Evolutionary conservation across 2,888 invertebrate genomes (phyloP), one percentile per base, ranked within the genome.

Genomic region (Exephanes ischioxanthus): DNA sequence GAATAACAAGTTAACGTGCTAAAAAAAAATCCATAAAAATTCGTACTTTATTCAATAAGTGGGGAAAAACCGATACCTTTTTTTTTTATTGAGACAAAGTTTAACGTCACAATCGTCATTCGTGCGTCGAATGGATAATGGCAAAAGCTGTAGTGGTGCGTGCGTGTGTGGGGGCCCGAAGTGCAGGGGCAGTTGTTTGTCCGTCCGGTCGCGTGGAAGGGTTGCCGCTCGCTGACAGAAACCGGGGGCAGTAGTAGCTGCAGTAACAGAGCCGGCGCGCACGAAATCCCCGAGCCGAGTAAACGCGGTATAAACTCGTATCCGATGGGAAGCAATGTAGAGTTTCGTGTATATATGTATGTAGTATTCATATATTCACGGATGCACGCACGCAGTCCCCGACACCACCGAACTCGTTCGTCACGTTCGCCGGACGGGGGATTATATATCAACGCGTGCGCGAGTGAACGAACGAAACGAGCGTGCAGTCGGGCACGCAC

Each of bases 391-490:
- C 53, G 66, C 19, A 51, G 14, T 33, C 61, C 51, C 78, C 63
- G 78, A 80, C 75, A 84, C 75, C 84, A 76, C 48, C 77, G 61
- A 53, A 80, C 77, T 68, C 78, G 85, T 82, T 77, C 78, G 78
- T 81, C 85, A 78, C 78, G 78, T 78, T 19, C 63, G 77, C 66
- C 63, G 76, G 80, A 78, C 37, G 45, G 86, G 87, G 86, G 89
- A 89, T 90, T 89, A 89, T 83, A 90, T 90, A 89, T 88, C 90
- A 88, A 75, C 86, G 73, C 79, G 83, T 83, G 83, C 79, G 78
- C 78, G 73, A 79, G 73, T 63, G 72, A 83, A 83, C 82, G 82
- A 82, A 82, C 77, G 71, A 70, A 67, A 67, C 80, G 72, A 76
- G 71, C 70, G 71, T 79, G 66, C 85, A 82, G 79, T 76, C 66